A percentile compares a stretch with the other conserved stretches of the same genome.
Conservation (phyloP, 2,113 vertebrate species). For the Prionailurus bengalensis region DNA sequence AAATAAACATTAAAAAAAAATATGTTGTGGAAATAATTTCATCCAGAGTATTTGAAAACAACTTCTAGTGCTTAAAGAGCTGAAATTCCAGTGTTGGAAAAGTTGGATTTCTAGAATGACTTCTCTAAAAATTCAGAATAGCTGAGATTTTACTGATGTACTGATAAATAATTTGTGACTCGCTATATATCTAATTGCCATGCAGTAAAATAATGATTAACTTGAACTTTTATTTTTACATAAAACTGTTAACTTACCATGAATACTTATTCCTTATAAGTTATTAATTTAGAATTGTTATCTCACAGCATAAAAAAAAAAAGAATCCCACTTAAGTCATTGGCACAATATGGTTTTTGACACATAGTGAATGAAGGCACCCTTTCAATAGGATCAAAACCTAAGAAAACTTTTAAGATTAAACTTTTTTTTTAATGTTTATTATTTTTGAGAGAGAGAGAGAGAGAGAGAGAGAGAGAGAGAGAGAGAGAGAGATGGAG, state of each 20-base stretch:
- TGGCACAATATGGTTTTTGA: constrained; percentile 9
- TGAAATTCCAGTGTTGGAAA: constrained; percentile 1
- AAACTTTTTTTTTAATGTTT: no score
- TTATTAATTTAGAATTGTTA: constrained; percentile 9
- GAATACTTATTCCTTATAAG: not conserved
- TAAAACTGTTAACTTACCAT: not conserved
- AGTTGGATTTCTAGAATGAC: constrained; percentile 24
- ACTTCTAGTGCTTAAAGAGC: not conserved
- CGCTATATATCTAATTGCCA: not conserved
- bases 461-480: no score
- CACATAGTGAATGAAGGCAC: not conserved
- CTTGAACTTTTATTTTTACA: constrained; percentile 26
- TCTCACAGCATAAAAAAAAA: not conserved
- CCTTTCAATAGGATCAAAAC: no score
- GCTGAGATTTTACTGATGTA: not conserved
- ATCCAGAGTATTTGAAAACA: not conserved
- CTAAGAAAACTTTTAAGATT: not conserved
- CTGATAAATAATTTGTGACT: constrained; percentile 29
- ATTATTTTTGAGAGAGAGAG: no score
- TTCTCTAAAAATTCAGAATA: constrained; percentile 24
- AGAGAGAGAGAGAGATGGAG: no score
- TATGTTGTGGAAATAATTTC: constrained; percentile 36
- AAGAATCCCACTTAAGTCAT: not conserved
- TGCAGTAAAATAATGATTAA: constrained; percentile 17
- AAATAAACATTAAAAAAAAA: not conserved